Conservation (phyloP, 2,113 vertebrate species). For the Rhinolophus sinicus region DNA sequence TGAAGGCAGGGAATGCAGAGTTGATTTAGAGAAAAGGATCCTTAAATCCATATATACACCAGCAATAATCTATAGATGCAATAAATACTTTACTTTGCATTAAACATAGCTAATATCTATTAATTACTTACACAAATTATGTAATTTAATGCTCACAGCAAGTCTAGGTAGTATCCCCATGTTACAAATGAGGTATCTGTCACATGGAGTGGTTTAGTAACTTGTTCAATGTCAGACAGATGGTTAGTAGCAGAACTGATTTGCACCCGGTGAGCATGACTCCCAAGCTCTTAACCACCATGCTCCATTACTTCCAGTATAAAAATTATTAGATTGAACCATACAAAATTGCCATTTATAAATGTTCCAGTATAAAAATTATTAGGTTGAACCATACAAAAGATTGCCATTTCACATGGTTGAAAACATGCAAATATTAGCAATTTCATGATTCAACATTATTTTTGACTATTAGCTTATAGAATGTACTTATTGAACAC, state of each 20-base stretch:
- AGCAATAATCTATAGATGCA: background rate
- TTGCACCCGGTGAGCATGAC: background rate
- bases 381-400: background rate
- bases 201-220: background rate
- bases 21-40: background rate
- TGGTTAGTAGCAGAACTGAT: background rate
- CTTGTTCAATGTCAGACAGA: background rate
- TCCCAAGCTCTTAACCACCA: background rate
- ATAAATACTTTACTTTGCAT: background rate
- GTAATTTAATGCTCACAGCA: background rate
- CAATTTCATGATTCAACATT: background rate
- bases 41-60: background rate
- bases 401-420: background rate
- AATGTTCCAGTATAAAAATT: background rate
- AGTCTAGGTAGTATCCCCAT: background rate
- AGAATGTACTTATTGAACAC: background rate
- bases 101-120: background rate
- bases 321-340: background rate
- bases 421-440: background rate
- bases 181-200: background rate
- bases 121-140: background rate
- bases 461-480: background rate
- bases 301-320: background rate
- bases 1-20: background rate
- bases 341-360: background rate